Percentiles rank a stretch among this genome's conserved stretches.
Conservation (phyloP, 2,797 vertebrate species). For the Fundulus diaphanus region DNA sequence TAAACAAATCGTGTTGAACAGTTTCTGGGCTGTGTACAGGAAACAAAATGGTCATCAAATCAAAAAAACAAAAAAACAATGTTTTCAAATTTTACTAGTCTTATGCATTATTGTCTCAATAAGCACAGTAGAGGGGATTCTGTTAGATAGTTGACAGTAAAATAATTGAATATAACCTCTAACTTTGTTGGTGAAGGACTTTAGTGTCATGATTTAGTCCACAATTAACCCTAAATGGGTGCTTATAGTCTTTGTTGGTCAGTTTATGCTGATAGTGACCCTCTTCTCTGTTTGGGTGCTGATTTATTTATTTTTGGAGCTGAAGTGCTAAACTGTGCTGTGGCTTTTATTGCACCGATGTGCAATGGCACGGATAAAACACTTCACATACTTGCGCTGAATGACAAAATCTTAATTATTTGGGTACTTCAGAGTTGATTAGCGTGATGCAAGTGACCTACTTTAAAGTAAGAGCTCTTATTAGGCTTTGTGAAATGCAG, state of each 20-base stretch:
- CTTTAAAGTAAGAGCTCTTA: slow-evolving; percentile 38
- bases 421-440: slow-evolving; percentile 33
- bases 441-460: slow-evolving; percentile 48
- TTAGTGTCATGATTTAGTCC: too few relatives aligned
- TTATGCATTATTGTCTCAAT: not conserved
- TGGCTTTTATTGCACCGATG: slow-evolving; percentile 6
- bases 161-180: not conserved
- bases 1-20: not conserved
- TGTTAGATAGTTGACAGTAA: not conserved
- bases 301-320: not conserved
- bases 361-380: slow-evolving; percentile 23
- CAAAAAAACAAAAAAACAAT: not conserved
- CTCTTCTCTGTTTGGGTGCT: not conserved
- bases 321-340: not conserved
- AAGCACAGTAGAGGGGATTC: not conserved
- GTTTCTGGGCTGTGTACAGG: not conserved
- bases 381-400: not conserved
- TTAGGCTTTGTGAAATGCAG: slow-evolving; percentile 34
- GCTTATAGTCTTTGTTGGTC: not conserved
- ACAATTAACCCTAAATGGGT: not conserved
- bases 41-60: too few relatives aligned
- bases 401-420: slow-evolving; percentile 48
- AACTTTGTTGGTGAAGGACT: not conserved
- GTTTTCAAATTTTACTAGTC: not conserved
- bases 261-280: slow-evolving; percentile 4